Conservation (phyloP, 2,888 invertebrate species). For the Eulithis prunata region DNA sequence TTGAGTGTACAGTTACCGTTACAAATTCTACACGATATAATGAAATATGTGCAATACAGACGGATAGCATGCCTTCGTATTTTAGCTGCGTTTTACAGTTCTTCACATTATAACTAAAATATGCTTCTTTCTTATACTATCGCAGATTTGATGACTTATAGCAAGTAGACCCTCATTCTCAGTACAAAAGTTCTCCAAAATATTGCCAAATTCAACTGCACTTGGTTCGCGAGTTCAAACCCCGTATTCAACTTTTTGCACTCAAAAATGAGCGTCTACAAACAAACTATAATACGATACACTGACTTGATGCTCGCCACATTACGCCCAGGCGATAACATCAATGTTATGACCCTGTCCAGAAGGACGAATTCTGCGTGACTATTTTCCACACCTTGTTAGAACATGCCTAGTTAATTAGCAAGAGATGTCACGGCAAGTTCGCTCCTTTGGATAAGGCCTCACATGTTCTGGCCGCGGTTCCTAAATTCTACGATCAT, state of each 20-base stretch:
- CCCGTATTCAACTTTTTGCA: conserved; percentile 15
- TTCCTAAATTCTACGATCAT: not conserved
- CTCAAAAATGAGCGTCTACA: conserved; percentile 16
- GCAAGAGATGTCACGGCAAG: not conserved
- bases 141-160: conserved; percentile 10
- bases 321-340: conserved; percentile 1
- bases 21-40: conserved; percentile 7
- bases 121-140: conserved; percentile 16
- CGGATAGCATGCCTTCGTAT: conserved; percentile 14
- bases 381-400: not conserved
- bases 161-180: conserved; percentile 10
- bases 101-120: conserved; percentile 24
- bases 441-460: not conserved
- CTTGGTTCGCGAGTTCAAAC: not conserved
- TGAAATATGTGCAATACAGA: conserved; percentile 12
- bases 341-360: not conserved
- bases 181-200: not conserved
- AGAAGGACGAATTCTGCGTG: not conserved
- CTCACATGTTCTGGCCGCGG: not conserved
- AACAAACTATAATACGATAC: conserved; percentile 4
- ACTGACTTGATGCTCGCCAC: conserved; percentile 17
- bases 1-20: conserved; percentile 7
- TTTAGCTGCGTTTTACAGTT: conserved; percentile 21
- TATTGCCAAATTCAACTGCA: not conserved
- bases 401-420: not conserved